Base-by-base conservation (phyloP, 37 sponge, comb jelly and placozoan species). In the Hormiphora californensis region DNA sequence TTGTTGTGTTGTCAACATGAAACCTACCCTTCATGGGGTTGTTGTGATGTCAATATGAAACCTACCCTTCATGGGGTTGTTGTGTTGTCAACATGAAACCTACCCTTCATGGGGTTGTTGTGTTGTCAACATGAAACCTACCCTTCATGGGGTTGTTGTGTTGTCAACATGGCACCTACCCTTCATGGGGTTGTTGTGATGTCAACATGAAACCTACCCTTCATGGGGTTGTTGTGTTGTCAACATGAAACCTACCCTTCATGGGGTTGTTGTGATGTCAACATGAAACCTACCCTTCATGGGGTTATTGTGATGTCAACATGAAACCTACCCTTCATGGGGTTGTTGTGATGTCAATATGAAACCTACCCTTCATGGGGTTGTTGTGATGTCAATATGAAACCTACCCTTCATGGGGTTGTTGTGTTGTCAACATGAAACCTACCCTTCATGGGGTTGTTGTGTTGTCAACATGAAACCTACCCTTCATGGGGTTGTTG, bases 151-250 rank as follows among this genome's bases (percentile, higher is more conserved):
- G 67, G 67, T 65, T 30, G 67, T 21, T 65, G 37, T 65, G 67
- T 65, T 65, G n/a, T n/a, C n/a, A n/a, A n/a, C n/a, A n/a, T n/a
- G n/a, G n/a, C n/a, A 65, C 35, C 4, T 34, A 65, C 67, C 67
- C 35, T 65, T 65, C 67, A 65, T 65, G 37, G 67, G 67, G 67
- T 65, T 30, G 67, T 21, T 65, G 37, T 65, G 67, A n/a, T n/a
- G n/a, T n/a, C n/a, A n/a, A n/a, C n/a, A n/a, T n/a, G n/a, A n/a
- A n/a, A 65, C 35, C 4, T 34, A 65, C 67, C 67, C 35, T 65
- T 65, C 67, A 65, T 65, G 37, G 67, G 67, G 67, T 65, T 30
- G 67, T 21, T 65, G 37, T 65, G 67, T 65, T 65, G n/a, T n/a
- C n/a, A n/a, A n/a, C n/a, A n/a, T n/a, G n/a, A n/a, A n/a, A 65